Evolutionary conservation across 2,797 vertebrate species (phyloP).

Genomic region (Chelmon rostratus): DNA sequence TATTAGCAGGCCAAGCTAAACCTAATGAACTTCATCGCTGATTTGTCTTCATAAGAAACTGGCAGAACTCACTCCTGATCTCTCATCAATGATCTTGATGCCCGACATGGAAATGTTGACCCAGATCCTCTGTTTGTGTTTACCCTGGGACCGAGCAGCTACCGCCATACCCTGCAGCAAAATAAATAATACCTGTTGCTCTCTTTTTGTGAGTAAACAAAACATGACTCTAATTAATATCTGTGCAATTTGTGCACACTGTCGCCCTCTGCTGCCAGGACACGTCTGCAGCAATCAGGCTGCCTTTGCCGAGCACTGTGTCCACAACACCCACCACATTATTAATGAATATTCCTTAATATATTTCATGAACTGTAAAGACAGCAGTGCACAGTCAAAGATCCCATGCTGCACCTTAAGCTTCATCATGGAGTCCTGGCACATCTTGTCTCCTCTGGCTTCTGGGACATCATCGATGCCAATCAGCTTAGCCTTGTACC

Average conservation of each 20-base stretch:
- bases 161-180: slow-evolving; percentile 91
- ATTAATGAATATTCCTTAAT: too few relatives aligned
- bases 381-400: neutral
- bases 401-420: slow-evolving; percentile 88
- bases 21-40: fast-evolving
- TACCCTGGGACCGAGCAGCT: slow-evolving; percentile 96
- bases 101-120: slow-evolving; percentile 95
- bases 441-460: slow-evolving; percentile 98
- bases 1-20: neutral
- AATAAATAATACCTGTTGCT: neutral
- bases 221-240: neutral
- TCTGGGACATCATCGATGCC: slow-evolving; percentile 95
- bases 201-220: neutral
- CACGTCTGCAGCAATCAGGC: neutral
- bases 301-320: neutral
- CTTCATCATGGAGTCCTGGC: slow-evolving; percentile 99
- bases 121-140: slow-evolving; percentile 97
- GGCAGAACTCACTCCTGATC: slow-evolving; percentile 91
- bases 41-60: neutral
- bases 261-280: slow-evolving; percentile 4
- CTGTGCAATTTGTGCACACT: neutral
- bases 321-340: neutral
- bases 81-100: slow-evolving; percentile 97
- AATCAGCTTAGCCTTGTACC: slow-evolving; percentile 97
- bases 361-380: neutral